These are phyloP conservation scores for Lithophane semibrunnea DNA, from an alignment of 2,888 invertebrate genomes.

Conservation along the genomic window DNA sequence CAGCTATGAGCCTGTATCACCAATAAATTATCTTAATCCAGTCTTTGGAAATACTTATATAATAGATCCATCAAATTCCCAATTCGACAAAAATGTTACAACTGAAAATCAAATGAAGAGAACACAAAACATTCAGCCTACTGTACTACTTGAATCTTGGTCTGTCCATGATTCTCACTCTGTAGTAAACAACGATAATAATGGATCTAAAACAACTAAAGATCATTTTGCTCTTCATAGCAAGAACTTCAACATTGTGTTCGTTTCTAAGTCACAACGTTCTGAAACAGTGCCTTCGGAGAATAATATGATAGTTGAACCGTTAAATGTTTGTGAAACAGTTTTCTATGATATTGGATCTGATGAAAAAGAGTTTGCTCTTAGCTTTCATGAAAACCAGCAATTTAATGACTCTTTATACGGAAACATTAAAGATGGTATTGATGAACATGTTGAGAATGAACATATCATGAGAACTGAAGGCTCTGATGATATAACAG, in stretches of 20 bases:
- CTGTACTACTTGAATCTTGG: constrained; percentile 9
- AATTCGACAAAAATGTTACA: background rate
- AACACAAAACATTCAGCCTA: background rate
- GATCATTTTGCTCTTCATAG: constrained; percentile 12
- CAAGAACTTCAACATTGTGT: constrained; percentile 62
- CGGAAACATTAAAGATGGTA: background rate
- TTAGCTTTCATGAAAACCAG: constrained; percentile 43
- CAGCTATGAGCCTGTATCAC: background rate
- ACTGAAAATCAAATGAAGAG: background rate
- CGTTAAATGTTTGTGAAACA: constrained; percentile 75
- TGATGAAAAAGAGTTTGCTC: constrained; percentile 46
- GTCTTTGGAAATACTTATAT: constrained; percentile 52
- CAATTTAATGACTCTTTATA: constrained; percentile 47
- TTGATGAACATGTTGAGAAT: constrained; percentile 5
- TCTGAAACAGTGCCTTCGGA: constrained; percentile 16
- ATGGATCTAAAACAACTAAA: constrained; percentile 3
- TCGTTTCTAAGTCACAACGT: constrained; percentile 65
- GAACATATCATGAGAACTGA: background rate
- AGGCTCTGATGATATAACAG: constrained; percentile 3
- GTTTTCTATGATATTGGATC: constrained; percentile 53
- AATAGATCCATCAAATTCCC: constrained; percentile 12
- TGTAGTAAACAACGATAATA: constrained; percentile 46
- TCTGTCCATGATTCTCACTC: constrained; percentile 25
- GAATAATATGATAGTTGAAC: constrained; percentile 61
- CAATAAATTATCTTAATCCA: background rate